Evolutionary conservation across 2,888 invertebrate genomes (phyloP), one percentile per base, ranked within the genome.

Genomic region (Pollenia angustigena): DNA sequence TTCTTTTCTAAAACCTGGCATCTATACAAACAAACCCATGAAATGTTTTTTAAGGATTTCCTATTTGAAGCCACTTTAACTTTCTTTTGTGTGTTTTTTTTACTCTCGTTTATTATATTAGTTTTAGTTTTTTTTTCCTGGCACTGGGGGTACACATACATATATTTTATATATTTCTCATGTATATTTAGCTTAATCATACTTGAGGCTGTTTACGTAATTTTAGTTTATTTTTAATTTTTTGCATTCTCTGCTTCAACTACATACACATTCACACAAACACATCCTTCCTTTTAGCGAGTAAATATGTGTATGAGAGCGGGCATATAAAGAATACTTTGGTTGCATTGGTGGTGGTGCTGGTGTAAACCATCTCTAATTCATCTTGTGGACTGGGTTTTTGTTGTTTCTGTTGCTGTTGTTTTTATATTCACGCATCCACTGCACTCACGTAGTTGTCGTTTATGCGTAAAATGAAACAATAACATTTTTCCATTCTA

Each of bases 391-490:
- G 32, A 64, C 71, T 69, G 58, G 14, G 58, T 60, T 62, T 52
- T 44, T 54, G 9, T 40, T 8, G 48, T 42, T 40, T 48, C 46
- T 50, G 54, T 60, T 0, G 4, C n/a, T 50, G 16, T 32, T 50
- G 12, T 44, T 18, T 69, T 46, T 44, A 14, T 68, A 23, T 72
- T 16, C 32, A 80, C 80, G 86, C 80, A 86, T 78, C 42, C 44
- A 68, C 80, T 72, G 81, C 81, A 81, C 84, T 84, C 84, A 83
- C 84, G 81, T 87, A 81, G 48, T 72, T 81, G 72, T 62, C 78
- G 76, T 81, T 87, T 81, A 78, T 81, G 87, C 87, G 87, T 87
- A 84, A 84, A 87, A 81, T 81, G 81, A 87, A 84, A 87, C 84
- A 87, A 87, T 69, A 87, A 81, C 72, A 84, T 66, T 80, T 79